phyloP scores from a whole-genome alignment of 2,797 vertebrate species.

The Botia kubotai region DNA sequence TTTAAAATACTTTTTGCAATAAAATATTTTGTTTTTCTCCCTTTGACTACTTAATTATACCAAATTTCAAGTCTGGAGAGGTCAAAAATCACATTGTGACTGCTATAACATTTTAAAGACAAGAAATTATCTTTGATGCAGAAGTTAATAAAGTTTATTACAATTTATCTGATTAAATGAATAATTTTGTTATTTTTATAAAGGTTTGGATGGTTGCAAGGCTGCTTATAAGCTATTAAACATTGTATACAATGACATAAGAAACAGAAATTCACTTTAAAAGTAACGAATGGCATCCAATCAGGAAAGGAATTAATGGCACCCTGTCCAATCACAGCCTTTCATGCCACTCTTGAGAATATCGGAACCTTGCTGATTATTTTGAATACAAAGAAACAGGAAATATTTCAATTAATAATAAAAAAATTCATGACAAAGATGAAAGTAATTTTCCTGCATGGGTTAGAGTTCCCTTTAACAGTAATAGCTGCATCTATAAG shows the following conservation, averaged over 20 bases:
- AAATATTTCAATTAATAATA: conserved; percentile 54
- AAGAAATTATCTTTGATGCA: conserved; percentile 17
- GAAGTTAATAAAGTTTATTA: conserved; percentile 54
- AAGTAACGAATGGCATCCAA: conserved; percentile 4
- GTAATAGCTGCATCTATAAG: background rate
- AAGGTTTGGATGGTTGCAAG: conserved; percentile 18
- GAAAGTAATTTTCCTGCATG: background rate
- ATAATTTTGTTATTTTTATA: conserved; percentile 28
- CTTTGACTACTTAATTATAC: background rate
- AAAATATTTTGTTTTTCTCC: background rate
- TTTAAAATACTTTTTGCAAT: conserved; percentile 44
- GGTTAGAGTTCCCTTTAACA: conserved; percentile 35
- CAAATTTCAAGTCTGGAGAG: background rate
- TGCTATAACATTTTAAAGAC: background rate
- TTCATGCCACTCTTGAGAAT: conserved; percentile 28
- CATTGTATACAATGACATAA: conserved; percentile 20
- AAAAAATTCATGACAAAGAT: conserved; percentile 8
- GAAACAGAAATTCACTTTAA: conserved; percentile 27
- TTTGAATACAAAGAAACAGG: conserved; percentile 54
- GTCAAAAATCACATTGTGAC: too few relatives aligned
- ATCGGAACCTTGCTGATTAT: background rate
- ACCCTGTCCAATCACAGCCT: background rate
- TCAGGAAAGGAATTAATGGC: background rate
- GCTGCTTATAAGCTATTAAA: conserved; percentile 11
- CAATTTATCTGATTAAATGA: conserved; percentile 40